phyloP scores from a whole-genome alignment of 1,140 invertebrate genomes.

The Brachystomella parvula region DNA sequence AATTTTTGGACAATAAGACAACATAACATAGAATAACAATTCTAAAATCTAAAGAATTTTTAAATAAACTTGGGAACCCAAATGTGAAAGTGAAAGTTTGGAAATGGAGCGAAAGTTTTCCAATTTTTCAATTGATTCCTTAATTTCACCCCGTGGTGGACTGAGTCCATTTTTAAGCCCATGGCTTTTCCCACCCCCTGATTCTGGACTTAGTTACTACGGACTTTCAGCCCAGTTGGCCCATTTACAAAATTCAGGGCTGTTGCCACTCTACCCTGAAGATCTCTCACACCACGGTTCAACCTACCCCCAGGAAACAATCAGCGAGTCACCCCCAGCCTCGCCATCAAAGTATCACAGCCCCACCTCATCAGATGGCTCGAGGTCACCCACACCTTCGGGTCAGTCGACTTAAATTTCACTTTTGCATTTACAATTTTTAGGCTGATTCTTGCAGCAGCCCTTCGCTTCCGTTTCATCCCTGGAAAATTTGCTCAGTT shows the following conservation, averaged over 20 bases:
- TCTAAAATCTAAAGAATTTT: neutral
- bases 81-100: slow-evolving; percentile 21
- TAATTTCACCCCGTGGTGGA: slow-evolving; percentile 32
- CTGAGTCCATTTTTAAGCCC: slow-evolving; percentile 25
- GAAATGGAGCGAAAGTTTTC: slow-evolving; percentile 31
- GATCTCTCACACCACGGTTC: slow-evolving; percentile 29
- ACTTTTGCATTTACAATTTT: neutral
- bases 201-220: slow-evolving; percentile 24
- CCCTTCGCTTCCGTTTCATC: neutral
- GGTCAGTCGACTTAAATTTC: neutral
- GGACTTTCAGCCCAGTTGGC: neutral
- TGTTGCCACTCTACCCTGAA: slow-evolving; percentile 25
- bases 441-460: neutral
- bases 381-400: neutral
- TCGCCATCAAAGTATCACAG: neutral
- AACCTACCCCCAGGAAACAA: neutral
- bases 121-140: slow-evolving; percentile 37
- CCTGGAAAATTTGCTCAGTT: neutral
- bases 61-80: neutral
- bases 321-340: neutral
- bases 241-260: neutral
- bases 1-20: neutral
- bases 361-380: neutral
- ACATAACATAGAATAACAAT: neutral
- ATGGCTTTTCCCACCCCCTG: slow-evolving; percentile 18